Conservation (phyloP, 2,888 invertebrate genomes). For the Dolichopus griseipennis region DNA sequence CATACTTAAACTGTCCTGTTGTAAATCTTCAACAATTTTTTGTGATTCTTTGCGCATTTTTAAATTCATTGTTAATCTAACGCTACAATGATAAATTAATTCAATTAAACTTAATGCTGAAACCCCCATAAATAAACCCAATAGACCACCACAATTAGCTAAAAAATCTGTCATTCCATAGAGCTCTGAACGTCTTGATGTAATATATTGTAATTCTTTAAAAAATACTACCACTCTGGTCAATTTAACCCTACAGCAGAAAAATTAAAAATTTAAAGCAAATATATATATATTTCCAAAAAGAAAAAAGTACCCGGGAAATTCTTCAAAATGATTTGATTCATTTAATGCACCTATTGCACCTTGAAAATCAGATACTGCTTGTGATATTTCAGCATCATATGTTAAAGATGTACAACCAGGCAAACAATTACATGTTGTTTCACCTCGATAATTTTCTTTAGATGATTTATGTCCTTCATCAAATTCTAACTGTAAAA, state of each 20-base stretch:
- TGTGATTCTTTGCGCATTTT: constrained; percentile 40
- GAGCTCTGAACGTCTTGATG: constrained; percentile 57
- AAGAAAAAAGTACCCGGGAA: neutral
- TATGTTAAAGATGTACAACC: constrained; percentile 37
- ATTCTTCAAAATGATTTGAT: neutral
- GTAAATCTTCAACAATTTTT: constrained; percentile 26
- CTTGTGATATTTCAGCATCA: constrained; percentile 38
- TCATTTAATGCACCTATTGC: neutral
- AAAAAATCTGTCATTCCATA: constrained; percentile 61
- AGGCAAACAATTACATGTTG: constrained; percentile 38
- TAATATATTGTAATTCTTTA: constrained; percentile 62
- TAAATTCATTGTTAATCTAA: constrained; percentile 46
- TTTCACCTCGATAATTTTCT: constrained; percentile 33
- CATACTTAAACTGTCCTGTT: constrained; percentile 18
- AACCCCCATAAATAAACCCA: constrained; percentile 47
- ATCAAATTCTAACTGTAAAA: constrained; percentile 35
- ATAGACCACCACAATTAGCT: constrained; percentile 59
- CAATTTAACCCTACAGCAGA: constrained; percentile 43
- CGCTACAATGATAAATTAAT: constrained; percentile 48
- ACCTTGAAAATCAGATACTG: neutral
- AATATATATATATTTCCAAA: neutral
- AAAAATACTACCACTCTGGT: constrained; percentile 60
- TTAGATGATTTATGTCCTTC: constrained; percentile 33
- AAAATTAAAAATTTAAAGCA: constrained; percentile 8
- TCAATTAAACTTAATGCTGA: constrained; percentile 46